Base-by-base conservation (phyloP, 2,888 invertebrate species). In the Hydraecia micacea region DNA sequence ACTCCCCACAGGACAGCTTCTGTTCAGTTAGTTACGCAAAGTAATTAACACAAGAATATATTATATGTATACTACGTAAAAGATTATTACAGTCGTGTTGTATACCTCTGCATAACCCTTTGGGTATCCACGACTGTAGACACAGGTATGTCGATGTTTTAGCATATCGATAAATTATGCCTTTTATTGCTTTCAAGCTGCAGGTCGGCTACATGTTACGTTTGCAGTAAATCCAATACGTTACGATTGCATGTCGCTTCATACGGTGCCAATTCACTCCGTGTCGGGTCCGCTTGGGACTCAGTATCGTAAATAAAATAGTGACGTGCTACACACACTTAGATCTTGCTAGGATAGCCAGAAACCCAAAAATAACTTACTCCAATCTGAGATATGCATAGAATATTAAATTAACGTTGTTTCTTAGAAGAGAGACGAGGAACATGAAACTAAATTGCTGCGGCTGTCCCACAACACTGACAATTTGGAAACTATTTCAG, bases 221-320 rank as follows among this genome's bases (percentile, higher is more conserved):
- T 88, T 77, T 79, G 70, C 73, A 86, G 75, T 86, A 81, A 88
- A 86, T 84, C 81, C 84, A 84, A 84, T 88, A 81, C 79, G 86
- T 86, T 86, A 87, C 86, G 80, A 84, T 67, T 86, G 88, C 85
- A 85, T 77, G 86, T 77, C 79, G 80, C 77, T 82, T 77, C 73
- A 81, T 86, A 88, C 80, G 80, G 74, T 75, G 84, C 82, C 87
- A 87, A 87, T 87, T 88, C 76, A 86, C 82, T 80, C 76, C 75
- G 76, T 80, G 77, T 73, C 58, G 69, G 74, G 87, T 85, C 80
- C 76, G 72, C 76, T 39, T 70, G 86, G 82, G 85, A 80, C 55
- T 65, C 62, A 36, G 77, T 81, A 74, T 80, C 80, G 77, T 87
- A 88, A 86, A 87, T 87, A 87, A 88, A 84, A 84, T 81, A 80